Percentiles rank a stretch among this genome's conserved stretches.
phyloP scores from a whole-genome alignment of 1,140 invertebrate species.

The Anoplophora glabripennis region DNA sequence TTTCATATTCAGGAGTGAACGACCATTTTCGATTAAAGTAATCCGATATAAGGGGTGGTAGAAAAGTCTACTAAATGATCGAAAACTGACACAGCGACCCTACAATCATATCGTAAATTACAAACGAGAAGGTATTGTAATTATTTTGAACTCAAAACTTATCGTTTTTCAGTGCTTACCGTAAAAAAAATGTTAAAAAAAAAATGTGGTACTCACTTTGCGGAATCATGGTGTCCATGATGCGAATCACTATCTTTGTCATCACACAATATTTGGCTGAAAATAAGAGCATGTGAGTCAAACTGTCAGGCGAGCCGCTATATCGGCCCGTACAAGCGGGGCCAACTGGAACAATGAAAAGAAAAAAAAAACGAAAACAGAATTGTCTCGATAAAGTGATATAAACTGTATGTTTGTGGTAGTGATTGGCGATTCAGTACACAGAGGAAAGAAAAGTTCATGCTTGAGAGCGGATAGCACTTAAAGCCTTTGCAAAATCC shows the following conservation, averaged over 20 bases:
- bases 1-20: too few species aligned
- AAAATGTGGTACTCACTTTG: conserved; percentile 51
- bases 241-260: conserved; percentile 58
- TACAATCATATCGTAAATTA: too few species aligned
- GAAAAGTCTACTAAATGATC: too few species aligned
- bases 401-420: conserved; percentile 28
- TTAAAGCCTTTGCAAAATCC: conserved; percentile 11
- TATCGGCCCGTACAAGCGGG: conserved; percentile 13
- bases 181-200: not conserved
- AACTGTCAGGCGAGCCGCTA: not conserved
- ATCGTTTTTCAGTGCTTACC: not conserved
- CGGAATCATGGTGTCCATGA: conserved; percentile 55
- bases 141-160: not conserved
- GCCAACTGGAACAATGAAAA: conserved; percentile 2
- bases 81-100: too few species aligned
- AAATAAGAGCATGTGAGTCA: conserved; percentile 37
- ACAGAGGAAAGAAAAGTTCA: conserved; percentile 5
- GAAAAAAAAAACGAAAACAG: conserved; percentile 16
- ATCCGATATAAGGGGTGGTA: too few species aligned
- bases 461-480: conserved; percentile 14
- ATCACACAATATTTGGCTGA: conserved; percentile 64
- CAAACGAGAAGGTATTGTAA: too few species aligned
- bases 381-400: conserved; percentile 25
- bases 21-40: too few species aligned
- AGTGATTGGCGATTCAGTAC: conserved; percentile 21